Evolutionary conservation across 2,797 vertebrate genomes (phyloP).

Genomic region (Dallia pectoralis): DNA sequence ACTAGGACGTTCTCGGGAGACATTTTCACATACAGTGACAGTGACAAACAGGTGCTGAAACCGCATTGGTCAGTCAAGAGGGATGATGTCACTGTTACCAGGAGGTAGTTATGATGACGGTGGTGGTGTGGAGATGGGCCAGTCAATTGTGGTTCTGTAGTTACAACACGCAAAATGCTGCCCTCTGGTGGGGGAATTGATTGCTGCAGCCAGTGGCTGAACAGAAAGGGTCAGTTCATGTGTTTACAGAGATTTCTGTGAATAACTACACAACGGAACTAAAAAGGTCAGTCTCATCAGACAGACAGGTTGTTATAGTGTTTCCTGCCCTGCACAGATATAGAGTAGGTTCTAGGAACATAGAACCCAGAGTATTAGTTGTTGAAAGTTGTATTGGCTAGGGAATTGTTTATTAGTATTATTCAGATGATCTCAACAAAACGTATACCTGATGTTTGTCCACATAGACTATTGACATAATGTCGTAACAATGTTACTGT

Average conservation of each 20-base stretch:
- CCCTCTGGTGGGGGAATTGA: conserved; percentile 59
- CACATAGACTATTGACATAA: not conserved
- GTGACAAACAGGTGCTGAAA: conserved; percentile 50
- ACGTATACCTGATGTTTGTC: not conserved
- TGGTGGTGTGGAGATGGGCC: conserved; percentile 31
- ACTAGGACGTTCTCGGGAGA: not conserved
- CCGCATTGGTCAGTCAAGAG: conserved; percentile 72
- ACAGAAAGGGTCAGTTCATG: not conserved
- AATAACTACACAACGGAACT: not conserved
- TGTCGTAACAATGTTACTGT: not conserved
- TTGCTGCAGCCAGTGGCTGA: not conserved
- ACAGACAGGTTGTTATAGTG: not conserved
- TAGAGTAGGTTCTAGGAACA: not conserved
- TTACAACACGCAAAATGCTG: conserved; percentile 34
- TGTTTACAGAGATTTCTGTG: not conserved
- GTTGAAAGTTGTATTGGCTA: not conserved
- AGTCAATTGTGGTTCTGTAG: not conserved
- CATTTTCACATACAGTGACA: conserved; percentile 24
- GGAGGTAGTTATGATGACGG: conserved; percentile 58
- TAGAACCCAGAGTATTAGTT: not conserved
- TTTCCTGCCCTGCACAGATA: not conserved
- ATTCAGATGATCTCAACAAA: not conserved
- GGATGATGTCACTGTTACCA: conserved; percentile 78
- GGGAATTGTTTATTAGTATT: not conserved
- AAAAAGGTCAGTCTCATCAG: not conserved